Base-by-base conservation (phyloP, 2,888 invertebrate species). In the Xanthorhoe spadicearia region DNA sequence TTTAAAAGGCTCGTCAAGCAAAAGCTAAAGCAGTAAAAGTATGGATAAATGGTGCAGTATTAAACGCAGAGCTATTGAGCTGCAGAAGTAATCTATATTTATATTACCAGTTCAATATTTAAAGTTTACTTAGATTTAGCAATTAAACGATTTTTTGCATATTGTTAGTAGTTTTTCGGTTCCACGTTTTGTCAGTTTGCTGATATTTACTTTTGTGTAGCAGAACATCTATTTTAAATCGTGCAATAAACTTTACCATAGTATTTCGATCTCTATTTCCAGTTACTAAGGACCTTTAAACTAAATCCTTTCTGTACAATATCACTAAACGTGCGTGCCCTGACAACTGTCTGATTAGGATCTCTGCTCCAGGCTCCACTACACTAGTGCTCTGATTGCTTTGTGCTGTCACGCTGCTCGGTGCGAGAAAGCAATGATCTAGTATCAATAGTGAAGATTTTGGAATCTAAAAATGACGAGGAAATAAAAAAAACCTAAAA, bases 261-360 rank as follows among this genome's bases (percentile, higher is more conserved):
- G 23, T 46, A 23, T 23, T 46, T 8, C 19, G 23, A 9, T 46
- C n/a, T 56, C n/a, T 56, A 56, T 48, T 10, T 15, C 56, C 10
- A 61, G 67, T 17, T 46, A 6, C 18, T 58, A 59, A 57, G 32
- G 32, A 49, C 18, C 9, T 51, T 9, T 52, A 23, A 46, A 23
- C 19, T 50, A 35, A 59, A 9, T 64, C 55, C 61, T 58, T 55
- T 32, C n/a, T 61, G 64, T 64, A 79, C 78, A 81, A 77, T 63
- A 78, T 83, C 80, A 79, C 79, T 80, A 76, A 74, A 69, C 61
- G 67, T 76, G 78, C 77, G 80, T 75, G 75, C 71, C 72, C 77
- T 78, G 77, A 77, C 78, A 78, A 78, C 79, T 73, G 73, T 71
- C 80, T 84, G 84, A 84, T 84, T 83, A 80, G 77, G 80, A 82